Percentiles rank a stretch among this genome's conserved stretches.
phyloP scores from a whole-genome alignment of 2,113 vertebrate species.

The Grallaria varia region DNA sequence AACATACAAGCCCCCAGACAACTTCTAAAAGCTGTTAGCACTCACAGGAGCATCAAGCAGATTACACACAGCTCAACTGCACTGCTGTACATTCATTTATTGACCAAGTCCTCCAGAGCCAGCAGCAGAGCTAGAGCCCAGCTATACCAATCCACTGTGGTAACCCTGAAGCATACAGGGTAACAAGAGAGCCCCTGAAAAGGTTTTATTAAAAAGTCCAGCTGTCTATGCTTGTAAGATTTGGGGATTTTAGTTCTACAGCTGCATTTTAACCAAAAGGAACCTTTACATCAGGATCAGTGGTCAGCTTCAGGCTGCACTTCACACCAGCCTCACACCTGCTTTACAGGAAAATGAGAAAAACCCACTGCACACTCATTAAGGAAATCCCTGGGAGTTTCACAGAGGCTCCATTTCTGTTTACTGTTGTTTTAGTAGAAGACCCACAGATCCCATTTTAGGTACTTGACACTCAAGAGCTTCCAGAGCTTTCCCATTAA shows the following conservation, averaged over 20 bases:
- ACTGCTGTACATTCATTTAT: accelerated
- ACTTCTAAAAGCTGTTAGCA: neutral
- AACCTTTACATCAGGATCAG: neutral
- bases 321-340: accelerated
- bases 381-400: neutral
- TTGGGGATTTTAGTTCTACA: neutral
- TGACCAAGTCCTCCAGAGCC: neutral
- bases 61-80: neutral
- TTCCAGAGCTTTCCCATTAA: neutral
- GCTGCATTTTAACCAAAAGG: neutral
- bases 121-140: neutral
- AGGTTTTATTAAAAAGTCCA: neutral
- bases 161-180: neutral
- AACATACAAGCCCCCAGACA: neutral
- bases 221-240: neutral
- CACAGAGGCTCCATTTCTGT: neutral
- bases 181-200: neutral
- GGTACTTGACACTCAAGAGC: neutral
- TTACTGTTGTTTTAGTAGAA: neutral
- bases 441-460: neutral
- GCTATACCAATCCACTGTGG: neutral
- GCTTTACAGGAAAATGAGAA: neutral
- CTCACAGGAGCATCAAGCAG: too few relatives aligned
- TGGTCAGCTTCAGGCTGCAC: neutral
- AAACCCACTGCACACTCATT: neutral